phyloP scores from a whole-genome alignment of 2,797 vertebrate species.

The Lacerta bilineata region DNA sequence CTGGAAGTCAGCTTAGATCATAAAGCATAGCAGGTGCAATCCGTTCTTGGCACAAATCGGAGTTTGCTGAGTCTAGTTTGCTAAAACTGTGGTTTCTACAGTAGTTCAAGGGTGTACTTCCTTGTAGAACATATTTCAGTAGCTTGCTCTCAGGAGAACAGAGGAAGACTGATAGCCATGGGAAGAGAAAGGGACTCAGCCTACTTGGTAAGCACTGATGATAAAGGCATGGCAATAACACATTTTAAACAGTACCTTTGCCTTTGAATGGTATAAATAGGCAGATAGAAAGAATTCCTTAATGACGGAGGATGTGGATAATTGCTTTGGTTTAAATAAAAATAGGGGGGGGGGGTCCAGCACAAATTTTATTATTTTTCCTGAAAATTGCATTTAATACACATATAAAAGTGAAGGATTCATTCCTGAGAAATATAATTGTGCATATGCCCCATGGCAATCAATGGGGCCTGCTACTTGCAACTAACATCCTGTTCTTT shows the following conservation, averaged over 20 bases:
- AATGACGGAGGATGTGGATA: not conserved
- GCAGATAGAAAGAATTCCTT: not conserved
- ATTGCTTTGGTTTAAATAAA: not conserved
- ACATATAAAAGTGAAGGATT: not conserved
- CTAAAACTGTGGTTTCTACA: slow-evolving; percentile 20
- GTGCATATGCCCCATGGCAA: not conserved
- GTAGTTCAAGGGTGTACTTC: slow-evolving; percentile 35
- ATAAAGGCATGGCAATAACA: not conserved
- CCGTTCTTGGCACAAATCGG: slow-evolving; percentile 4
- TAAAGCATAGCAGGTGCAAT: not conserved
- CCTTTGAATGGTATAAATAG: slow-evolving; percentile 10
- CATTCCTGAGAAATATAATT: not conserved
- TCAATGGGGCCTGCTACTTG: not conserved
- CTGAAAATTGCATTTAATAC: not conserved
- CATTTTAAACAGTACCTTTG: not conserved
- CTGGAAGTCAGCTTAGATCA: slow-evolving; percentile 1
- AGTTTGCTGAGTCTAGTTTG: not conserved
- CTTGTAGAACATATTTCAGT: not conserved
- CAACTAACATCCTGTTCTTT: not conserved
- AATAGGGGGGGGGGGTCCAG: not conserved
- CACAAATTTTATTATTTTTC: not conserved
- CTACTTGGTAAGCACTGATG: slow-evolving; percentile 29
- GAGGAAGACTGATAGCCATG: slow-evolving; percentile 41
- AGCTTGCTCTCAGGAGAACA: slow-evolving; percentile 46
- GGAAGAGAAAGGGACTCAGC: slow-evolving; percentile 52